These are phyloP conservation scores for Pristionchus japonicus DNA, from an alignment of 2,888 invertebrate genomes.

Conservation along the genomic window DNA sequence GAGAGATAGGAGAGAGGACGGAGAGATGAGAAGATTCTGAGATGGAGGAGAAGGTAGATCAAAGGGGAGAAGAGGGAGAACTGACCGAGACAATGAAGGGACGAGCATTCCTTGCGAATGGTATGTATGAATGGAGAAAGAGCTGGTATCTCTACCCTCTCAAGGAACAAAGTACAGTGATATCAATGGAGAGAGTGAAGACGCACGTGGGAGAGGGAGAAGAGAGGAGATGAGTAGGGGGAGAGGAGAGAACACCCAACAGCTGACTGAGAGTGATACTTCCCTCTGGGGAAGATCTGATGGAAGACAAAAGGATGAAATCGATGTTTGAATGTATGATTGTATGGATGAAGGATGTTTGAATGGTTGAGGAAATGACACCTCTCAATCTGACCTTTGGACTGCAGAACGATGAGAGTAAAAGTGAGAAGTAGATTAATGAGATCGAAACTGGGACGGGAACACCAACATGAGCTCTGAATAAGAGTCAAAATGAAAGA, in stretches of 20 bases:
- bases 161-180: slow-evolving; percentile 45
- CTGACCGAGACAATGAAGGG: slow-evolving; percentile 24
- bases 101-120: not conserved
- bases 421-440: not conserved
- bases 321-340: not conserved
- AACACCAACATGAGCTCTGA: not conserved
- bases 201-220: not conserved
- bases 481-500: not conserved
- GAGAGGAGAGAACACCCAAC: slow-evolving; percentile 36
- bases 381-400: not conserved
- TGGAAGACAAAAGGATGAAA: not conserved
- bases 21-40: not conserved
- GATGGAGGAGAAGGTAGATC: not conserved
- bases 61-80: not conserved
- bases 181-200: slow-evolving; percentile 22
- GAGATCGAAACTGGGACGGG: not conserved
- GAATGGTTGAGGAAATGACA: not conserved
- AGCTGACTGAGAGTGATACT: slow-evolving; percentile 19
- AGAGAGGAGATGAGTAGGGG: not conserved
- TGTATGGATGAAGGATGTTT: no score
- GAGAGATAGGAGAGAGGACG: slow-evolving; percentile 10
- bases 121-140: not conserved
- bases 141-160: slow-evolving; percentile 37
- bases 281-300: not conserved
- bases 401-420: not conserved